Base-by-base conservation (phyloP, 1,140 invertebrate genomes). In the Sitobion miscanthi region DNA sequence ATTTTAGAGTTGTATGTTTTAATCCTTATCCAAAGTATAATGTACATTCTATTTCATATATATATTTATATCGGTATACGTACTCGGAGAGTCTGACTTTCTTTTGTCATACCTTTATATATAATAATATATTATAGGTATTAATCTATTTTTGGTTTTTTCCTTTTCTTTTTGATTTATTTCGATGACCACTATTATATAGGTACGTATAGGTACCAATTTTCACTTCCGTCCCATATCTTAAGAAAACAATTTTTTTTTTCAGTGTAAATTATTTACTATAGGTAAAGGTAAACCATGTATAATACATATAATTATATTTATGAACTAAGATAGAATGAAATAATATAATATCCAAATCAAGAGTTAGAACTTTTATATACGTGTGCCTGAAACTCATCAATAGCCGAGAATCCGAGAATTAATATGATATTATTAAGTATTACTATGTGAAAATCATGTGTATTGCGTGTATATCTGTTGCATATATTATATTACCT, bases 21-120 rank as follows among this genome's bases (percentile, higher is more conserved):
- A 88, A 88, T 88, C 47, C n/a, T 20, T 35, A 88, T 88, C 38
- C 25, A 8, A 88, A 88, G 85, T 87, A 42, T 42, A 47, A 87
- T 87, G 49, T 17, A 45, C 42, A 47, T 87, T 87, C 85, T 49
- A 47, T 49, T 47, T 30, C 6, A 45, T 30, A 30, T 25, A 87
- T 5, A 86, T 69, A 17, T 69, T 5, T 54, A 0, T 54, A 20
- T 57, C 25, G 57, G 25, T 30, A 62, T 30, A 30, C 1, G 0
- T 62, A 69, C 62, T 69, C 30, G 62, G 30, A n/a, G 30, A n/a
- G 62, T 77, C 14, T 77, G 85, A 87, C 45, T 87, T 87, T 47
- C 85, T 47, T 77, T 77, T 77, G 62, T 11, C 62, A 30, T 69
- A 69, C 1, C 30, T 77, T n/a, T 77, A n/a, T n/a, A 77, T 5